Conservation (phyloP, 2,113 vertebrate species). For the Poeciliopsis turrubarensis region DNA sequence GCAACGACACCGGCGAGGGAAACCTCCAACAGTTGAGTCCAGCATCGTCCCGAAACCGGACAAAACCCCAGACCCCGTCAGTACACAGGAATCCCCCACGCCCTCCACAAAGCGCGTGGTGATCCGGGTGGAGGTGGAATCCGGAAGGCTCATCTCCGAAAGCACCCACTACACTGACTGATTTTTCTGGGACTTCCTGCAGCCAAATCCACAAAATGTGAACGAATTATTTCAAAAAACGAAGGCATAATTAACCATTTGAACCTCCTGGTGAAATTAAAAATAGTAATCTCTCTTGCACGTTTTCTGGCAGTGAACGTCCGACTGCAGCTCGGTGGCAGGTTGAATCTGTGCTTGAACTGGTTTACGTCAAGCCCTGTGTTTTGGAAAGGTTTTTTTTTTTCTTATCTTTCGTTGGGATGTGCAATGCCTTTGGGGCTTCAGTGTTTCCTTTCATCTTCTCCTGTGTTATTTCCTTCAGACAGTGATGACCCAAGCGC, state of each 20-base stretch:
- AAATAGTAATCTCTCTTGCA: not conserved
- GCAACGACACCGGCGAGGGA: not conserved
- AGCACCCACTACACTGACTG: slow-evolving; percentile 55
- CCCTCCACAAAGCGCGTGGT: slow-evolving; percentile 41
- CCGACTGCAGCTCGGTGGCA: slow-evolving; percentile 10
- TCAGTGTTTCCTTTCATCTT: not conserved
- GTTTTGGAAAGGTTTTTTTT: not conserved
- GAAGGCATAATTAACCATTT: slow-evolving; percentile 1
- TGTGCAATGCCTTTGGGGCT: slow-evolving; percentile 1
- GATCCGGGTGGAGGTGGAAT: slow-evolving; percentile 69
- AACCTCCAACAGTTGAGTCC: not conserved
- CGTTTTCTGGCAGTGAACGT: slow-evolving; percentile 15
- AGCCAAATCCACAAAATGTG: slow-evolving; percentile 31
- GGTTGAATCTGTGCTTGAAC: not conserved
- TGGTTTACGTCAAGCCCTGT: slow-evolving; percentile 8
- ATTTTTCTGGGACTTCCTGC: slow-evolving; percentile 11
- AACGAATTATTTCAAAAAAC: not conserved
- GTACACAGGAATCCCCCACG: not conserved
- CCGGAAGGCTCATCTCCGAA: slow-evolving; percentile 62
- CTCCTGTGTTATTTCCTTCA: not conserved
- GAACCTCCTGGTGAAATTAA: not conserved
- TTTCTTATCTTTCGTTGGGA: slow-evolving; percentile 27
- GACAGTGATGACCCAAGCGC: not conserved
- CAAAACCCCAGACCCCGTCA: not conserved
- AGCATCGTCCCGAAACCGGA: not conserved